A percentile compares a stretch with the other conserved stretches of the same genome.
These are phyloP conservation scores for Ceratina calcarata DNA, from an alignment of 1,140 invertebrate species.

Conservation along the genomic window DNA sequence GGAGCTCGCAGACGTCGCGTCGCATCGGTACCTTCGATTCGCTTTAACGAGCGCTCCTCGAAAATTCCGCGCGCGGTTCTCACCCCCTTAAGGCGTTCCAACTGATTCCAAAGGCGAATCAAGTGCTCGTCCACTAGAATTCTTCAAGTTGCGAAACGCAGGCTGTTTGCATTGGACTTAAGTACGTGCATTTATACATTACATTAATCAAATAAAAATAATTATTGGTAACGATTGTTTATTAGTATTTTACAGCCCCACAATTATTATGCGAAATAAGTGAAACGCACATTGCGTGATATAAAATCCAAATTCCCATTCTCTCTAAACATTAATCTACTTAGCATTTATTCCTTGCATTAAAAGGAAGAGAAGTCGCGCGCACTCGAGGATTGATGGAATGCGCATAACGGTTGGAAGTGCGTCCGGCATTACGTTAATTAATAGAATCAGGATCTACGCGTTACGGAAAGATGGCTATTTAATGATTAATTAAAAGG, in stretches of 20 bases:
- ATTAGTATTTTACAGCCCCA: no score
- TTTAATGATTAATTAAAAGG: conserved; percentile 30
- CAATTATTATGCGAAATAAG: no score
- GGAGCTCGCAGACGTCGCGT: conserved; percentile 48
- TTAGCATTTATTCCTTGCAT: background rate
- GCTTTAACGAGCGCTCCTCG: conserved; percentile 52
- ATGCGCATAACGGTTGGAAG: conserved; percentile 21
- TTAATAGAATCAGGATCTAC: conserved; percentile 31
- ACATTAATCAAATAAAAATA: no score
- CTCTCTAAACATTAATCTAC: background rate
- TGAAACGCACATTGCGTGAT: no score
- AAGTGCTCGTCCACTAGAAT: background rate
- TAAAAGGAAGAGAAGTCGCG: background rate
- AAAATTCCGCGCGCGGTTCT: conserved; percentile 40
- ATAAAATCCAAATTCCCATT: background rate
- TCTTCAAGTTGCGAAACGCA: background rate
- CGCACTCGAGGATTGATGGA: conserved; percentile 1
- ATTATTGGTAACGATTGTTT: no score
- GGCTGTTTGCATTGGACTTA: no score
- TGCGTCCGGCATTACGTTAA: conserved; percentile 8
- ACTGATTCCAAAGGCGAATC: background rate
- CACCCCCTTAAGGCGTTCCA: conserved; percentile 22
- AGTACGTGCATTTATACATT: no score
- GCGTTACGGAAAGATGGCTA: conserved; percentile 22
- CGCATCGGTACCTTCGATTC: conserved; percentile 24